Conservation (phyloP, 2,113 vertebrate genomes). For the Trichechus manatus region DNA sequence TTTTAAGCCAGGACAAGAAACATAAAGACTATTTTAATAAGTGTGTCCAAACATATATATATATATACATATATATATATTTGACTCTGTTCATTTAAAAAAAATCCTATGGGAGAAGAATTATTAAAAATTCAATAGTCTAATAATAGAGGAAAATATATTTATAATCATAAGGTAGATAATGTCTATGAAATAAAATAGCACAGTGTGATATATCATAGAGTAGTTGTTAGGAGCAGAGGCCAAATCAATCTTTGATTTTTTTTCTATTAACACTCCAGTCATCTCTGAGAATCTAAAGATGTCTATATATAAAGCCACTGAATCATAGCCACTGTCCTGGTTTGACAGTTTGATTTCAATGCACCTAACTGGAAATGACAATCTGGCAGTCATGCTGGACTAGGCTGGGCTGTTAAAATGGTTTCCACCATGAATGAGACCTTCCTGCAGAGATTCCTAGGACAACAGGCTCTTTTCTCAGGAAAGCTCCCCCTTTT, state of each 20-base stretch:
- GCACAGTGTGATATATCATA: not conserved
- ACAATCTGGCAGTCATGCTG: not conserved
- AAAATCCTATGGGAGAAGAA: not conserved
- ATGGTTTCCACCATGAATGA: not conserved
- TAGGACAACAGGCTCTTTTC: not conserved
- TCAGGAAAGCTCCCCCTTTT: not conserved
- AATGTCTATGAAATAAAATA: not conserved
- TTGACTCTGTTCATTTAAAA: not conserved
- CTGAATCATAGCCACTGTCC: not conserved
- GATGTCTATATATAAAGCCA: not conserved
- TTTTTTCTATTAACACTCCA: not conserved
- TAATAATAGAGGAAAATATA: not conserved
- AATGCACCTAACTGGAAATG: not conserved
- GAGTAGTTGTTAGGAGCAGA: not conserved
- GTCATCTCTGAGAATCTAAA: not conserved
- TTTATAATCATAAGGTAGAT: not conserved
- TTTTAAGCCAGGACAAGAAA: constrained; percentile 35
- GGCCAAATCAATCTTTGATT: not conserved
- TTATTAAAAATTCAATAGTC: not conserved
- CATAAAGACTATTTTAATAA: not conserved
- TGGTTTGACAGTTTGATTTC: not conserved
- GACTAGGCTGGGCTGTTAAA: not conserved
- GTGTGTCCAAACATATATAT: not conserved
- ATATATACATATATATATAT: not conserved
- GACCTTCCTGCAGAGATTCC: not conserved